Evolutionary conservation across 1,140 invertebrate genomes (phyloP).

Genomic region (Magallana gigas): DNA sequence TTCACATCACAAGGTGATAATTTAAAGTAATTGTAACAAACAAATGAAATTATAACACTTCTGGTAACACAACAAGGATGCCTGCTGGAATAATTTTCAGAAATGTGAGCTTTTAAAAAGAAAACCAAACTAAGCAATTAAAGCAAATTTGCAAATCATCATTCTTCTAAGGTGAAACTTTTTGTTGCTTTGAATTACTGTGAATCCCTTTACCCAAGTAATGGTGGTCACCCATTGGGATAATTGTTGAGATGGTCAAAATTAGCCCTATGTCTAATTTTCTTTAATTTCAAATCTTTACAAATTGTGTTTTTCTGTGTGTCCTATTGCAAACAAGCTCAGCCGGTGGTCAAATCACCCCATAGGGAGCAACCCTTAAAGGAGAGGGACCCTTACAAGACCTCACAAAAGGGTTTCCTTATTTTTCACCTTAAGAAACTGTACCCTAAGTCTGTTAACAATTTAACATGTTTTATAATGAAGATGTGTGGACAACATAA

Average conservation of each 20-base stretch:
- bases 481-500: constrained; percentile 34
- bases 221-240: neutral
- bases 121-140: neutral
- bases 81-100: neutral
- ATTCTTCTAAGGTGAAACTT: neutral
- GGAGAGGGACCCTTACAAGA: neutral
- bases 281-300: constrained; percentile 14
- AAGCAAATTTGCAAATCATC: neutral
- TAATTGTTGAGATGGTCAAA: neutral
- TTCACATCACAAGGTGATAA: too few species aligned
- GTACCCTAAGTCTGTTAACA: neutral
- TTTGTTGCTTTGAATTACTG: too few species aligned
- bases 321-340: neutral
- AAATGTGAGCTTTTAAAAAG: neutral
- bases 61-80: neutral
- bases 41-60: neutral
- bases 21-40: neutral
- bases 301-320: constrained; percentile 8
- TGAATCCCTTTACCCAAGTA: neutral
- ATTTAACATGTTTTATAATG: neutral
- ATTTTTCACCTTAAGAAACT: neutral
- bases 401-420: neutral
- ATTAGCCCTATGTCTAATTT: constrained; percentile 16
- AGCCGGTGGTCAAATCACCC: neutral
- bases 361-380: neutral